These are phyloP conservation scores for Seriola dumerili DNA, from an alignment of 2,113 vertebrate species.

Conservation along the genomic window DNA sequence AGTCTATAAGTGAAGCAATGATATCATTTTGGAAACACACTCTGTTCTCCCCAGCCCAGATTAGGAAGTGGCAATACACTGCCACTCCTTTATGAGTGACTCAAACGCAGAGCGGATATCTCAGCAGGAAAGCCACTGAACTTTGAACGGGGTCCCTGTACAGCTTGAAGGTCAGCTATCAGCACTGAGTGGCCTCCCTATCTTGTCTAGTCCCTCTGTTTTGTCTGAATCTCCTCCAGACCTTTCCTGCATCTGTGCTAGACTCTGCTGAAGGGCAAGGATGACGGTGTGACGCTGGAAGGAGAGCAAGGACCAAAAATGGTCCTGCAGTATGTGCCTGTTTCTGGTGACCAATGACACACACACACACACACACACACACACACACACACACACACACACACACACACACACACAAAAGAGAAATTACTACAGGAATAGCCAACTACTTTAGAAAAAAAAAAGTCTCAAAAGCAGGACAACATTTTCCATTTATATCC, in stretches of 20 bases:
- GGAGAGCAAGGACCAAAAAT: slow-evolving; percentile 66
- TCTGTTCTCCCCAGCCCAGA: not conserved
- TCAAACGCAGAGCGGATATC: slow-evolving; percentile 19
- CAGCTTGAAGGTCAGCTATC: slow-evolving; percentile 63
- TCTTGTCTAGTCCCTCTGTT: slow-evolving; percentile 34
- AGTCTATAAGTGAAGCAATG: not conserved
- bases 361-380: slow-evolving; percentile 5
- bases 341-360: slow-evolving; percentile 54
- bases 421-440: slow-evolving; percentile 32
- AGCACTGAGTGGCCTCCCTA: not conserved
- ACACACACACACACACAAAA: slow-evolving; percentile 4
- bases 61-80: not conserved
- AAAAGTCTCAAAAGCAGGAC: not conserved
- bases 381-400: slow-evolving; percentile 9
- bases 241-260: slow-evolving; percentile 35
- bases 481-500: slow-evolving; percentile 18
- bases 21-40: slow-evolving; percentile 12
- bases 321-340: slow-evolving; percentile 49
- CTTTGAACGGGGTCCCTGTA: slow-evolving; percentile 23
- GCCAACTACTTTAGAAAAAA: not conserved
- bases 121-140: slow-evolving; percentile 37
- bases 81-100: slow-evolving; percentile 33
- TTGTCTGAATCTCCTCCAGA: slow-evolving; percentile 45
- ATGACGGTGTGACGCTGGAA: slow-evolving; percentile 31
- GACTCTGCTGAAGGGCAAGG: slow-evolving; percentile 39